Conservation (phyloP, 2,797 vertebrate species). For the Cossypha dichroa region DNA sequence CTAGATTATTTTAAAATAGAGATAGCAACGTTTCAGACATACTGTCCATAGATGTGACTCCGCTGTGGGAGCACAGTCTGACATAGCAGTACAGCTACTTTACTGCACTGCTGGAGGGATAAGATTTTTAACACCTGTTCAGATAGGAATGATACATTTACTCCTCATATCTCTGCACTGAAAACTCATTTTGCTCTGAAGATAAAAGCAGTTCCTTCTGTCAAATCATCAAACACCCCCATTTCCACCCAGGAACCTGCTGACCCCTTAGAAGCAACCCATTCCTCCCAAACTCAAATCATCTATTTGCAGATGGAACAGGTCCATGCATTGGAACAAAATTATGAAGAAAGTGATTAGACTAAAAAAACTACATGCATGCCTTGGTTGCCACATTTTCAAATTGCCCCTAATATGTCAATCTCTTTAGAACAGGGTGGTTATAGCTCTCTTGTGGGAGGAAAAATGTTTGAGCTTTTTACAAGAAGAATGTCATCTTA, state of each 20-base stretch:
- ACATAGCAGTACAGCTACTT: background rate
- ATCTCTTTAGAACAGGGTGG: background rate
- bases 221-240: background rate
- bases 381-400: background rate
- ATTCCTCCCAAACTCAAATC: slow-evolving; percentile 15
- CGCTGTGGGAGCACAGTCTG: background rate
- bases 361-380: background rate
- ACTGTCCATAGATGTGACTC: background rate
- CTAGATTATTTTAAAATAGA: slow-evolving; percentile 43
- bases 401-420: background rate
- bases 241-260: background rate
- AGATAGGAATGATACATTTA: slow-evolving; percentile 43
- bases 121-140: slow-evolving; percentile 31
- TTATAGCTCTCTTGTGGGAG: background rate
- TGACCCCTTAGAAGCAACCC: background rate
- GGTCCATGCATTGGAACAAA: background rate
- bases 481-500: background rate
- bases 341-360: background rate
- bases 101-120: background rate
- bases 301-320: background rate
- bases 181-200: slow-evolving; percentile 41
- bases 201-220: background rate
- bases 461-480: background rate
- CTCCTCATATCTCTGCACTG: background rate
- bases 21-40: slow-evolving; percentile 12